A percentile compares a stretch with the other conserved stretches of the same genome.
Conservation (phyloP, 1,140 invertebrate genomes). For the Rhyacophila brunnea region DNA sequence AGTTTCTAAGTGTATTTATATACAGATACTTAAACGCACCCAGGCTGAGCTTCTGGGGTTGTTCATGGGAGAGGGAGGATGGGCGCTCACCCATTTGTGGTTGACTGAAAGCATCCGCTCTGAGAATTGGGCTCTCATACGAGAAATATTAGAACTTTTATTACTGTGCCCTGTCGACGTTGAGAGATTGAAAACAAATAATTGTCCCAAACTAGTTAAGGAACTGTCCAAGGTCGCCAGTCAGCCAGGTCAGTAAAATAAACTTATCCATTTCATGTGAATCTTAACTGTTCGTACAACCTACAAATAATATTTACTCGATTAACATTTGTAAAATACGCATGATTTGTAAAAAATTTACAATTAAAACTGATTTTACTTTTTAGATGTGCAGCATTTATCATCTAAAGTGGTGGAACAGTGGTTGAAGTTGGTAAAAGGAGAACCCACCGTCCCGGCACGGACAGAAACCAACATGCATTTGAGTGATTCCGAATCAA, state of each 20-base stretch:
- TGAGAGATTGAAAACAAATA: constrained; percentile 85
- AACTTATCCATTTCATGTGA: too few relatives aligned
- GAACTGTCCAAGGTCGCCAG: constrained; percentile 79
- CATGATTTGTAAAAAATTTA: neutral
- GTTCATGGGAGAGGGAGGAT: constrained; percentile 89
- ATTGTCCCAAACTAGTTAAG: constrained; percentile 88
- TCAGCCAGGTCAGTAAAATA: constrained; percentile 66
- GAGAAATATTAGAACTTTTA: constrained; percentile 81
- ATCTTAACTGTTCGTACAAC: too few relatives aligned
- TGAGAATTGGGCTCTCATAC: constrained; percentile 82
- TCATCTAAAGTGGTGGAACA: constrained; percentile 83
- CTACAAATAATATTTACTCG: neutral
- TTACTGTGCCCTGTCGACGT: constrained; percentile 85
- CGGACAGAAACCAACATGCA: neutral
- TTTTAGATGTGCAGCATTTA: constrained; percentile 67
- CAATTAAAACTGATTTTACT: constrained; percentile 36
- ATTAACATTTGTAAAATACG: neutral
- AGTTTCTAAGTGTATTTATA: constrained; percentile 93
- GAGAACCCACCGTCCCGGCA: constrained; percentile 52
- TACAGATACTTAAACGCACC: constrained; percentile 90
- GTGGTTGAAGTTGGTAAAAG: constrained; percentile 86
- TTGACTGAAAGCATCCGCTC: constrained; percentile 78
- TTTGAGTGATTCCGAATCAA: neutral
- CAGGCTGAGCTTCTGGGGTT: constrained; percentile 77
- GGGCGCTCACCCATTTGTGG: constrained; percentile 86